phyloP scores from a whole-genome alignment of 2,888 invertebrate species.

The Mechanitis messenoides region DNA sequence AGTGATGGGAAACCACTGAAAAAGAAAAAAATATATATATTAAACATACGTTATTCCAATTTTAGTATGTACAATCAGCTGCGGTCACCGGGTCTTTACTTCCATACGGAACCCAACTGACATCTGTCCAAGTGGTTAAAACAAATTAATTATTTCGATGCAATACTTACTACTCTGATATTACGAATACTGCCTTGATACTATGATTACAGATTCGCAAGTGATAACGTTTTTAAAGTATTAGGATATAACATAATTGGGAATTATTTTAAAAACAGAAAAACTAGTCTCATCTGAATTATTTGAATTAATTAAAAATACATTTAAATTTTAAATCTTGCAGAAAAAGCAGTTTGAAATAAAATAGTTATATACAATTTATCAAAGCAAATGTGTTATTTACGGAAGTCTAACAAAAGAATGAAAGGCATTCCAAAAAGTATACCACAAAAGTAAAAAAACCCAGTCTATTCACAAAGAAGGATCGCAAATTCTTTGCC shows the following conservation, averaged over 20 bases:
- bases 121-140: slow-evolving; percentile 31
- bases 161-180: not conserved
- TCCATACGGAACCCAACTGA: slow-evolving; percentile 27
- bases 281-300: too few relatives aligned
- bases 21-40: not conserved
- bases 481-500: slow-evolving; percentile 20
- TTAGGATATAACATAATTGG: not conserved
- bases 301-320: too few relatives aligned
- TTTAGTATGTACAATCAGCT: slow-evolving; percentile 19
- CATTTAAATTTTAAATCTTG: too few relatives aligned
- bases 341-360: not conserved
- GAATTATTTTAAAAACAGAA: too few relatives aligned
- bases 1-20: not conserved
- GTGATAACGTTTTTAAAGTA: too few relatives aligned
- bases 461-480: slow-evolving; percentile 24
- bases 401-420: slow-evolving; percentile 25
- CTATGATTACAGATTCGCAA: not conserved
- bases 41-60: not conserved
- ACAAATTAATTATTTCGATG: slow-evolving; percentile 26
- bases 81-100: slow-evolving; percentile 28
- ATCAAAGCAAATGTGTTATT: slow-evolving; percentile 11
- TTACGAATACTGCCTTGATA: not conserved
- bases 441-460: slow-evolving; percentile 21
- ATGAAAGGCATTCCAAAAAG: slow-evolving; percentile 26
- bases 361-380: not conserved